Conservation (phyloP, 2,113 vertebrate species). For the Argyrosomus japonicus region DNA sequence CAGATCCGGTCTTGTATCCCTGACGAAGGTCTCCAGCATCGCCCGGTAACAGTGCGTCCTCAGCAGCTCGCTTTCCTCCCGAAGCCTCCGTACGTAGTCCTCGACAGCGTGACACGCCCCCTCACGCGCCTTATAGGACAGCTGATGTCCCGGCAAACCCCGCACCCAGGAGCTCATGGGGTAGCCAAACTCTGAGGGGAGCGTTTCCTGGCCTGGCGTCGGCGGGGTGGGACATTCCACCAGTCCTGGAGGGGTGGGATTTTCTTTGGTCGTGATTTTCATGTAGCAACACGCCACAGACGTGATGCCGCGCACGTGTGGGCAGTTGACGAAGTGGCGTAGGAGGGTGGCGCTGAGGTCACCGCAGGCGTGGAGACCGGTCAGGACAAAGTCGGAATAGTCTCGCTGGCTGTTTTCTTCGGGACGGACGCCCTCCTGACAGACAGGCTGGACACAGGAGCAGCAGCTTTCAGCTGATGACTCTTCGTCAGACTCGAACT, state of each 20-base stretch:
- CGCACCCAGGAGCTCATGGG: slow-evolving; percentile 89
- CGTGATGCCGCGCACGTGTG: slow-evolving; percentile 85
- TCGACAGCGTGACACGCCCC: slow-evolving; percentile 92
- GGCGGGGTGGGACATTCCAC: slow-evolving; percentile 5
- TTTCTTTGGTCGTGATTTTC: slow-evolving; percentile 88
- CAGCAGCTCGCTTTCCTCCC: slow-evolving; percentile 71
- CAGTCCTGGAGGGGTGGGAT: slow-evolving; percentile 64
- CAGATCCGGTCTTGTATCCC: slow-evolving; percentile 75
- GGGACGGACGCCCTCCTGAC: background rate
- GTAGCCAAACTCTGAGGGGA: slow-evolving; percentile 80
- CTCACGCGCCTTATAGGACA: slow-evolving; percentile 93
- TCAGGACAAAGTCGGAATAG: slow-evolving; percentile 83
- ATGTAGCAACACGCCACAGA: slow-evolving; percentile 95
- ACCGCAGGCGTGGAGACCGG: slow-evolving; percentile 92
- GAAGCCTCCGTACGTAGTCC: slow-evolving; percentile 84
- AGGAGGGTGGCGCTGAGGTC: slow-evolving; percentile 93
- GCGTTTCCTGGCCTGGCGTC: rapidly evolving
- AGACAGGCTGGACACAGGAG: background rate
- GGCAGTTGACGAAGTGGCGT: slow-evolving; percentile 88
- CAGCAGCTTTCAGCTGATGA: background rate
- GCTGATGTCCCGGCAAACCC: slow-evolving; percentile 78
- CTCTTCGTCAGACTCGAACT: background rate
- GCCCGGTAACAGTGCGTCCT: slow-evolving; percentile 91
- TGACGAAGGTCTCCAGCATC: slow-evolving; percentile 88
- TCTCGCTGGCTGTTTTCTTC: background rate